phyloP scores from a whole-genome alignment of 2,113 vertebrate species.

The Nothobranchius furzeri region DNA sequence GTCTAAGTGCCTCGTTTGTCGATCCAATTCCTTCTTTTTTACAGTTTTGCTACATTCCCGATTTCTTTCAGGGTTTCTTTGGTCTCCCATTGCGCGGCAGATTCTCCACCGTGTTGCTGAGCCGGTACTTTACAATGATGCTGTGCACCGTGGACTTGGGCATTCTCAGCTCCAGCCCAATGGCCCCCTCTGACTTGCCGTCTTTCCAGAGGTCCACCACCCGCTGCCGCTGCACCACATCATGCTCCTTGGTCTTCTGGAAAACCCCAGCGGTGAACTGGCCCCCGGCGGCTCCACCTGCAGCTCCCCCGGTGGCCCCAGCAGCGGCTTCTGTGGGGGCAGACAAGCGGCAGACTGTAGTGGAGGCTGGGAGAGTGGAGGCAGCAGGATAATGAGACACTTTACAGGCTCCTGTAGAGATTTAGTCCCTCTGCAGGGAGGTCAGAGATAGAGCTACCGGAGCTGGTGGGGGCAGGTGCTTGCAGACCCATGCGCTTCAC shows the following conservation, averaged over 20 bases:
- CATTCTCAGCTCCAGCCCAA: conserved; percentile 82
- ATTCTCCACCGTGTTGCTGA: conserved; percentile 86
- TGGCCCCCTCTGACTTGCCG: conserved; percentile 83
- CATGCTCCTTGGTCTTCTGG: conserved; percentile 86
- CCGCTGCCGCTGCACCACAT: conserved; percentile 82
- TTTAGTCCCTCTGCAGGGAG: conserved; percentile 37
- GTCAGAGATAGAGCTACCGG: conserved; percentile 45
- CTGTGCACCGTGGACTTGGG: conserved; percentile 86
- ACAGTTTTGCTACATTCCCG: conserved; percentile 38
- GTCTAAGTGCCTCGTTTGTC: conserved; percentile 46
- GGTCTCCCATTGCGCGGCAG: conserved; percentile 82
- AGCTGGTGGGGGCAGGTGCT: conserved; percentile 46
- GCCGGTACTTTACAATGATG: conserved; percentile 85
- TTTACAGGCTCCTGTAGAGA: conserved; percentile 63
- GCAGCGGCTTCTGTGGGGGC: conserved; percentile 79
- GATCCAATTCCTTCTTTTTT: conserved; percentile 10
- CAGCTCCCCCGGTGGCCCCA: conserved; percentile 63
- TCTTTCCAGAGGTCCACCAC: conserved; percentile 87
- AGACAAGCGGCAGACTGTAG: conserved; percentile 87
- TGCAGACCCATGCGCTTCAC: conserved; percentile 33
- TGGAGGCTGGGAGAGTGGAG: conserved; percentile 74
- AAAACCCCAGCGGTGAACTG: conserved; percentile 59
- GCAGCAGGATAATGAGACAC: conserved; percentile 70
- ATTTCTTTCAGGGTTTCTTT: conserved; percentile 76
- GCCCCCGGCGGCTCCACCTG: conserved; percentile 59